phyloP scores from a whole-genome alignment of 2,888 invertebrate genomes.

The Parnassius glacialis region DNA sequence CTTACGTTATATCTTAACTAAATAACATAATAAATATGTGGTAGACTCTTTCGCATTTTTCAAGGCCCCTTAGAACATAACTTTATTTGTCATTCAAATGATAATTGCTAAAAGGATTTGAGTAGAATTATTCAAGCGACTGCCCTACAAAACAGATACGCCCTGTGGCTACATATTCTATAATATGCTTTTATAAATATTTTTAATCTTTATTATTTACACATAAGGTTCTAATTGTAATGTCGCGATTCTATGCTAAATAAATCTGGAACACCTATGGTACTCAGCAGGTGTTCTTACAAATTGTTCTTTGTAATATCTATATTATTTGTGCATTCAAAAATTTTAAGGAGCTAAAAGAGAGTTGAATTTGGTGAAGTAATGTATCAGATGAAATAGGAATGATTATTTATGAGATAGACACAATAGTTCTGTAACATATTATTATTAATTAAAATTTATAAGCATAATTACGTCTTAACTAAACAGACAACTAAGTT shows the following conservation, averaged over 20 bases:
- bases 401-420: too few species aligned
- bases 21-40: background rate
- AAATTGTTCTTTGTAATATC: slow-evolving; percentile 60
- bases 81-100: slow-evolving; percentile 77
- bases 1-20: too few species aligned
- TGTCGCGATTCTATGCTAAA: slow-evolving; percentile 27
- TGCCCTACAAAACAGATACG: slow-evolving; percentile 74
- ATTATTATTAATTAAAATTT: too few species aligned
- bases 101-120: slow-evolving; percentile 77
- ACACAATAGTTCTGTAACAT: too few species aligned
- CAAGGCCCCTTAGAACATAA: slow-evolving; percentile 58
- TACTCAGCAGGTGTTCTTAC: slow-evolving; percentile 68
- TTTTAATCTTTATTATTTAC: slow-evolving; percentile 28
- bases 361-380: background rate
- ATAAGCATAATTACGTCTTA: too few species aligned
- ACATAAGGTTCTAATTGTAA: slow-evolving; percentile 36
- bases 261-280: slow-evolving; percentile 67
- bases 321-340: slow-evolving; percentile 53
- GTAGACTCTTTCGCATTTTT: slow-evolving; percentile 43
- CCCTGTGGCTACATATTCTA: slow-evolving; percentile 70
- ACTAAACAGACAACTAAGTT: too few species aligned
- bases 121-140: slow-evolving; percentile 73
- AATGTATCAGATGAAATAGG: background rate
- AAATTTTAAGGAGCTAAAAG: slow-evolving; percentile 27
- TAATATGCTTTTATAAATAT: slow-evolving; percentile 22